Evolutionary conservation across 2,113 vertebrate genomes (phyloP).

Genomic region (Phocoena sinus): DNA sequence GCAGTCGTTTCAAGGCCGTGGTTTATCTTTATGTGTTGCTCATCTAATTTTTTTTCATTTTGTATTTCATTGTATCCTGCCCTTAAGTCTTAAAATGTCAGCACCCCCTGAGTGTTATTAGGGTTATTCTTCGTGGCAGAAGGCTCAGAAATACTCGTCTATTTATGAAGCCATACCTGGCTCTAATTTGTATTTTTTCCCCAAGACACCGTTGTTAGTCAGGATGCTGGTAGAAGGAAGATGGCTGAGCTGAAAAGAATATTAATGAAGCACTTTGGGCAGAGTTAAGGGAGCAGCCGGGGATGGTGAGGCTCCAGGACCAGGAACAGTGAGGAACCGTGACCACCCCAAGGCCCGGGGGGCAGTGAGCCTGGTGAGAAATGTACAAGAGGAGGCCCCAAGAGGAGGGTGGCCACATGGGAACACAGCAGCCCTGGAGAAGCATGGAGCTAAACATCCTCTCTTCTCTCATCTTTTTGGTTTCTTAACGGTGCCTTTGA

Average conservation of each 20-base stretch:
- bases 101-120: background rate
- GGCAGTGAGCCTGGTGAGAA: background rate
- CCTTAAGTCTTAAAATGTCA: conserved; percentile 23
- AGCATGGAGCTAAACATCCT: fast-evolving
- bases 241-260: background rate
- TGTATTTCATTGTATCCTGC: conserved; percentile 16
- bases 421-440: background rate
- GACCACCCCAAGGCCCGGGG: fast-evolving
- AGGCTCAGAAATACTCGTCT: background rate
- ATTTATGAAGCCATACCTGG: background rate
- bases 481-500: background rate
- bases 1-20: background rate
- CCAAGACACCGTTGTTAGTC: background rate
- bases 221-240: background rate
- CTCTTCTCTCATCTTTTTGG: background rate
- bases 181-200: background rate
- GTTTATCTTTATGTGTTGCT: conserved; percentile 28
- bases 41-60: background rate
- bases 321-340: background rate
- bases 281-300: background rate
- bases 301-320: background rate
- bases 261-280: background rate
- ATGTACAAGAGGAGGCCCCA: background rate
- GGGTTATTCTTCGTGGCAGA: background rate
- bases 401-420: fast-evolving